Evolutionary conservation across 2,888 invertebrate genomes (phyloP).

Genomic region (Cataglyphis rosenhaueri): DNA sequence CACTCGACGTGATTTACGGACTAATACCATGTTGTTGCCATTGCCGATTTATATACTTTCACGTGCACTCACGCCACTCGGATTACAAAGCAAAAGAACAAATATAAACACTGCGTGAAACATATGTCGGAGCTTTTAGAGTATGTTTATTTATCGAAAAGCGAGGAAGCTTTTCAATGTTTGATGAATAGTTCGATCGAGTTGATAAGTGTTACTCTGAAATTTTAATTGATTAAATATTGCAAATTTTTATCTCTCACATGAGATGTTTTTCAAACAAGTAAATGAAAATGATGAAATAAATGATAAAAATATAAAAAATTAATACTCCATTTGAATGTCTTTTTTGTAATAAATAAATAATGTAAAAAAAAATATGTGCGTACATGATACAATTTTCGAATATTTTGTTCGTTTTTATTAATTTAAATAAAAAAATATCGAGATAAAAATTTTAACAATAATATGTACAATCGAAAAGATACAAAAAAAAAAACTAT

Average conservation of each 20-base stretch:
- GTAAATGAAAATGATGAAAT: neutral
- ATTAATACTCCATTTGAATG: neutral
- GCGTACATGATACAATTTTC: neutral
- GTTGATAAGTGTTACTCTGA: constrained; percentile 13
- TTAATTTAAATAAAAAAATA: constrained; percentile 7
- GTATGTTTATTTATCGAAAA: constrained; percentile 40
- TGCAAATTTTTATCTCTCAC: constrained; percentile 17
- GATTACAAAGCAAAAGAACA: constrained; percentile 39
- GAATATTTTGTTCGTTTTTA: neutral
- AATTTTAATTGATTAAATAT: constrained; percentile 33
- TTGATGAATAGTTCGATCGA: constrained; percentile 15
- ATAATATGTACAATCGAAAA: neutral
- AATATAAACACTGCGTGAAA: constrained; percentile 18
- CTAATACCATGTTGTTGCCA: constrained; percentile 19
- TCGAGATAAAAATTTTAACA: neutral
- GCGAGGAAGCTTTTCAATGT: constrained; percentile 39
- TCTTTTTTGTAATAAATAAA: neutral
- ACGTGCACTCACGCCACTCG: constrained; percentile 10
- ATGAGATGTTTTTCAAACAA: neutral
- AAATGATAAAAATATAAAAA: constrained; percentile 21
- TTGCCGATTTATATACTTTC: constrained; percentile 24
- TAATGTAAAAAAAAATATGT: neutral
- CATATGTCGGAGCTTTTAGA: constrained; percentile 40
- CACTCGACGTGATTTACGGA: constrained; percentile 30
- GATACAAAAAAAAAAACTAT: neutral